Evolutionary conservation across 2,113 vertebrate genomes (phyloP), one percentile per base, ranked within the genome.

Genomic region (Callospermophilus lateralis): DNA sequence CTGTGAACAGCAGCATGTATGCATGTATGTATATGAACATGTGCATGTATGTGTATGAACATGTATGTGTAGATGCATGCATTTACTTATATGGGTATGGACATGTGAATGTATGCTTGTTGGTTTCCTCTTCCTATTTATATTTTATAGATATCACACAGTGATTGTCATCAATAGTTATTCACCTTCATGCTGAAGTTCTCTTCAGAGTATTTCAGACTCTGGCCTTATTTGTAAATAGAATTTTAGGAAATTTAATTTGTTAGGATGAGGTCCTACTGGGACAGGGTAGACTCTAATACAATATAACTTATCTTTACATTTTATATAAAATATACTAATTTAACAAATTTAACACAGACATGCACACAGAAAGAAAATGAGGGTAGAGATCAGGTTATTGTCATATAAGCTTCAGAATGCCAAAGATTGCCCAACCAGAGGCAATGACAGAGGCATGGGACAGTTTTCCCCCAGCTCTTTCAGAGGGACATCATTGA

Each of bases 261-360:
- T 8, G 0, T 37, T 74, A 48, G n/a, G 32, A 58, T 73, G 28
- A n/a, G 8, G 17, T 39, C 30, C 24, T 42, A 73, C 9, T 80
- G 24, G 12, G 22, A 9, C 30, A 58, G 8, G 0, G 2, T 0
- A 1, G n/a, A 24, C 15, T 12, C 13, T 45, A 42, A 20, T 78
- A 20, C 19, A 48, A 15, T n/a, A 26, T 24, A 15, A 51, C 10
- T 13, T 51, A 7, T 70, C 10, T 0, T 34, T 63, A 13, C 13
- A 15, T 10, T 0, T 34, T 63, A 13, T 17, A 15, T 26, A n/a
- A 86, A 7, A 2, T 45, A 45, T 45, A 45, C 8, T 45, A 45
- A 9, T 45, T 45, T 45, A 28, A 26, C 4, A 39, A 42, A 45
- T 37, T 61, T 55, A 16, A 73, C 28, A 63, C 1, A 72, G 22